Percentiles rank a stretch among this genome's conserved stretches.
These are phyloP conservation scores for Diceros bicornis DNA, from an alignment of 2,797 vertebrate genomes.

Conservation along the genomic window DNA sequence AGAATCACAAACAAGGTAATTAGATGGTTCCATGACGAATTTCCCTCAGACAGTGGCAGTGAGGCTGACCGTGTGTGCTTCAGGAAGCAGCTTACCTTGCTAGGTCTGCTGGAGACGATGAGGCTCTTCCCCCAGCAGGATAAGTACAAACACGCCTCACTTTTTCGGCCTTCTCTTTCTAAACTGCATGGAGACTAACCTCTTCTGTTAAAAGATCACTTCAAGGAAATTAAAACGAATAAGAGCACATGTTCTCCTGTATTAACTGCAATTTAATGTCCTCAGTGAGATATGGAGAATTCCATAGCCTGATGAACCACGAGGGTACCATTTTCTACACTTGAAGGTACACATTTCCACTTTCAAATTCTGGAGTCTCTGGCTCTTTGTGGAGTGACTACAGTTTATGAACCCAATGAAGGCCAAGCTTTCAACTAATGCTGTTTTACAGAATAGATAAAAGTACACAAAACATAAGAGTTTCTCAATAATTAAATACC, in stretches of 20 bases:
- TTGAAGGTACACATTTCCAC: not conserved
- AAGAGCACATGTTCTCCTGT: conserved; percentile 43
- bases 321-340: conserved; percentile 29
- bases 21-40: not conserved
- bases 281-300: not conserved
- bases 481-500: conserved; percentile 69
- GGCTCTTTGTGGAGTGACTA: not conserved
- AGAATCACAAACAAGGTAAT: not conserved
- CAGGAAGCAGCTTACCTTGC: not conserved
- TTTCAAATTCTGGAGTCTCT: conserved; percentile 19
- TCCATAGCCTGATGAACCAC: not conserved
- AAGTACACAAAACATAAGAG: conserved; percentile 40
- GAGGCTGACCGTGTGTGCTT: not conserved
- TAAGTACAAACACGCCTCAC: not conserved
- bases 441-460: not conserved
- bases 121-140: not conserved
- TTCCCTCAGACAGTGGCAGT: not conserved
- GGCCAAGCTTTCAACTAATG: not conserved
- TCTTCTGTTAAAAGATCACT: conserved; percentile 37
- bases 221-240: conserved; percentile 50
- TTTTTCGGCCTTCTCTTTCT: not conserved
- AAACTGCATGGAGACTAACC: not conserved
- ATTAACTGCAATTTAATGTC: conserved; percentile 46
- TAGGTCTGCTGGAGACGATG: not conserved
- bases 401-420: not conserved